Evolutionary conservation across 2,888 invertebrate species (phyloP), one percentile per base, ranked within the genome.

Genomic region (Agriopis marginaria): DNA sequence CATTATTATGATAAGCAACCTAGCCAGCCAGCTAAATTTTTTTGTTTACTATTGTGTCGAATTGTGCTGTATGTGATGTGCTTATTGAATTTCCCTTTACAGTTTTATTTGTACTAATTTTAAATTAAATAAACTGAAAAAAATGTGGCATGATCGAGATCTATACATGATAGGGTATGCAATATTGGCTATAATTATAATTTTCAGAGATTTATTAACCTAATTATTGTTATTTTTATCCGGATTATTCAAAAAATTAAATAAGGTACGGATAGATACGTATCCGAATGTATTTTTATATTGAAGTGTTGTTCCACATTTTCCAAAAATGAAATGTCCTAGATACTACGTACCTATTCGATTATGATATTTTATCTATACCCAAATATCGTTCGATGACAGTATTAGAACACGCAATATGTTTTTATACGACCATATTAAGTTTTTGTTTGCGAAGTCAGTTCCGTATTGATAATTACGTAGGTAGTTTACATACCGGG

Each of bases 141-240:
- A 61, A 56, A 69, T 75, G 75, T 68, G 66, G 70, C 70, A 66
- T 49, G 64, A 61, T 53, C 73, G 56, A 23, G 59, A 68, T n/a
- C 50, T 54, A 54, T 66, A 75, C 59, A 61, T 73, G 39, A 54
- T 68, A 55, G 75, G 75, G 73, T 75, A 73, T 63, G 75, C 67
- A 51, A 42, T 17, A 5, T 32, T 32, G 5, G 32, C 5, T 32
- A 32, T 32, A 23, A 23, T 23, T 23, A 23, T 23, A 23, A n/a
- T 23, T 23, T 23, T 1, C 32, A 32, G 32, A 32, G 32, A 3
- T 3, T 32, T 14, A 11, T 45, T 8, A 7, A 10, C 0, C 4
- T 42, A 10, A 4, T 42, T 42, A 9, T n/a, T 42, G 42, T 42
- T 42, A 3, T 42, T 7, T 42, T 42, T 45, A 10, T 12, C 2